phyloP scores from a whole-genome alignment of 2,888 invertebrate species.

The Lampropteryx suffumata region DNA sequence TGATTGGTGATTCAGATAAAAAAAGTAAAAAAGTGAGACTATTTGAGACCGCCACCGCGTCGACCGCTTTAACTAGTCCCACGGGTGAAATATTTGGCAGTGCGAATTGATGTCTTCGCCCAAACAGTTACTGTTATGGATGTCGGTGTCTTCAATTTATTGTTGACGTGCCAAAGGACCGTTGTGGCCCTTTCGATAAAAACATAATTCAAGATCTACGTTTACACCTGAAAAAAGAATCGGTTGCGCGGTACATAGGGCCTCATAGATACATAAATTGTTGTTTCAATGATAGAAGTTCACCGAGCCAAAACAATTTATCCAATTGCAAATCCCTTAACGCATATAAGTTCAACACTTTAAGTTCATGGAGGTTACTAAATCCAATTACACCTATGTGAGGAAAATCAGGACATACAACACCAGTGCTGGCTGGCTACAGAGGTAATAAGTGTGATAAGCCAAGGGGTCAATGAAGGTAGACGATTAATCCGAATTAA shows the following conservation, averaged over 20 bases:
- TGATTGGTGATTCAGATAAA: slow-evolving; percentile 19
- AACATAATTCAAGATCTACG: slow-evolving; percentile 33
- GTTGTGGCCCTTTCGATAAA: slow-evolving; percentile 31
- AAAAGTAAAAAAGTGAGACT: slow-evolving; percentile 22
- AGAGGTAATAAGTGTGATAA: slow-evolving; percentile 32
- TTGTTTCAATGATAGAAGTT: slow-evolving; percentile 41
- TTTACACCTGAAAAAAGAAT: slow-evolving; percentile 13
- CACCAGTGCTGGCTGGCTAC: slow-evolving; percentile 14
- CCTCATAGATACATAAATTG: slow-evolving; percentile 7
- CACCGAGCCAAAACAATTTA: slow-evolving; percentile 43
- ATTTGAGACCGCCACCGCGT: slow-evolving; percentile 28
- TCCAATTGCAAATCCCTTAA: slow-evolving; percentile 36
- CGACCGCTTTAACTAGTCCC: slow-evolving; percentile 41
- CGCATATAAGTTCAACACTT: slow-evolving; percentile 40
- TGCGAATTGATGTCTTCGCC: slow-evolving; percentile 40
- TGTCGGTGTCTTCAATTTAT: slow-evolving; percentile 45
- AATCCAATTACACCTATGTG: slow-evolving; percentile 44
- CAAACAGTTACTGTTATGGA: slow-evolving; percentile 37
- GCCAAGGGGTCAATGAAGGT: slow-evolving; percentile 28
- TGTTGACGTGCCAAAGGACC: slow-evolving; percentile 37
- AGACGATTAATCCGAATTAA: slow-evolving; percentile 45
- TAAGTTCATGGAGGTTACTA: slow-evolving; percentile 44
- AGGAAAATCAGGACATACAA: slow-evolving; percentile 30
- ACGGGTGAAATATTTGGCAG: slow-evolving; percentile 41
- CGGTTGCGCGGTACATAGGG: neutral